These are phyloP conservation scores for Xylocopa sonorina DNA, from an alignment of 1,140 invertebrate species.

Conservation along the genomic window DNA sequence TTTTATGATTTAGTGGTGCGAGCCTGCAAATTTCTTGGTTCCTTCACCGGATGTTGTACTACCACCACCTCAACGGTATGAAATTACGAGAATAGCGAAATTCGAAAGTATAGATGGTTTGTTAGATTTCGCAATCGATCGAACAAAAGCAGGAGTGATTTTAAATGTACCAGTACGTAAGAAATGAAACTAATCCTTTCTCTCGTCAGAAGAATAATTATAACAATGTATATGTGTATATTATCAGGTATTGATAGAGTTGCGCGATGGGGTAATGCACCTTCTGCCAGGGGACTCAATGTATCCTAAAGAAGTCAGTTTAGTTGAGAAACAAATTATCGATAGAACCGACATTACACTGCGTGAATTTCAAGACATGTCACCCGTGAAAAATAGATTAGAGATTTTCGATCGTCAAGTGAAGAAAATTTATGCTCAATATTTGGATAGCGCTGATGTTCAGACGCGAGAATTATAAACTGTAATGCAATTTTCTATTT, in stretches of 20 bases:
- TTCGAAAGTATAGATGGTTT: conserved; percentile 80
- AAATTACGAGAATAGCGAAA: conserved; percentile 80
- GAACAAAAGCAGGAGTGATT: conserved; percentile 73
- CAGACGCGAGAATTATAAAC: conserved; percentile 14
- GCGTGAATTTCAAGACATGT: conserved; percentile 62
- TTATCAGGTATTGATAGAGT: conserved; percentile 57
- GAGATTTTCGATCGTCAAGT: conserved; percentile 59
- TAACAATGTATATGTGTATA: conserved; percentile 14
- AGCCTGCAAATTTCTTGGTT: conserved; percentile 76
- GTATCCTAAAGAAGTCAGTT: conserved; percentile 72
- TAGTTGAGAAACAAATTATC: conserved; percentile 61
- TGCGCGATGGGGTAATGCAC: conserved; percentile 67
- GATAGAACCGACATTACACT: conserved; percentile 68
- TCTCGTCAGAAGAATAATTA: background rate
- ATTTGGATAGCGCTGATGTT: conserved; percentile 60
- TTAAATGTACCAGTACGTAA: conserved; percentile 79
- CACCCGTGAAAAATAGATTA: conserved; percentile 67
- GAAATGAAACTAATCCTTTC: background rate
- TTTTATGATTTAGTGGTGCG: conserved; percentile 80
- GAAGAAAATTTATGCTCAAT: conserved; percentile 60
- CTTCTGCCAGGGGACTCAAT: conserved; percentile 75
- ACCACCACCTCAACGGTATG: conserved; percentile 84
- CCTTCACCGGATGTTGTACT: conserved; percentile 73
- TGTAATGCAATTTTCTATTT: background rate
- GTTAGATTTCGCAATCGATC: conserved; percentile 76